Evolutionary conservation across 1,140 invertebrate species (phyloP).

Genomic region (Eupristina koningsbergeri): DNA sequence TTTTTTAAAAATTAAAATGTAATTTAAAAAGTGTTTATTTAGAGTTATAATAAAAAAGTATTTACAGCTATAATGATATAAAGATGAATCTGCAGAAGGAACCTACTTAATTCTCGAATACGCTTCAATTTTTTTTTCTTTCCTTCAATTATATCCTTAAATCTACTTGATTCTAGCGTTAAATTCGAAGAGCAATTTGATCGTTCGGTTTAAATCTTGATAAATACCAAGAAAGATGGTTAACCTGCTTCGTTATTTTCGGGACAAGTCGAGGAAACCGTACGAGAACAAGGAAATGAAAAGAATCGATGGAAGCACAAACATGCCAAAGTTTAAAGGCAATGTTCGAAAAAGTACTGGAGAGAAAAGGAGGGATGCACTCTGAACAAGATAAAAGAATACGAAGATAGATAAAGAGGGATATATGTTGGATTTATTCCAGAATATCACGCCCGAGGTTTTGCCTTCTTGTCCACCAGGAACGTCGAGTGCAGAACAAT

Average conservation of each 20-base stretch:
- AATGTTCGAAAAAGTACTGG: slow-evolving; percentile 33
- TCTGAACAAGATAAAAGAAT: slow-evolving; percentile 8
- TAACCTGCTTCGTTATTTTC: slow-evolving; percentile 47
- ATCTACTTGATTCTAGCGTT: slow-evolving; percentile 50
- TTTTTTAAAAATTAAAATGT: no score
- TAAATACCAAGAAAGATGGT: slow-evolving; percentile 47
- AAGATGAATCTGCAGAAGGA: slow-evolving; percentile 4
- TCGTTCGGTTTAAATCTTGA: slow-evolving; percentile 44
- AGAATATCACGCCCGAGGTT: slow-evolving; percentile 29
- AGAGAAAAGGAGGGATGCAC: slow-evolving; percentile 45
- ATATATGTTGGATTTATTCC: slow-evolving; percentile 35
- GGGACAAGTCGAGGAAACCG: neutral
- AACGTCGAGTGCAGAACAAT: slow-evolving; percentile 26
- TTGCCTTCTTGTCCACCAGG: neutral
- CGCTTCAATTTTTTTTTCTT: slow-evolving; percentile 32
- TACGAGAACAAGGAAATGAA: slow-evolving; percentile 11
- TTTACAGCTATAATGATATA: no score
- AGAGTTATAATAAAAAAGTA: no score
- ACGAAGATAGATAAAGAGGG: neutral
- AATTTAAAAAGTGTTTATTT: no score
- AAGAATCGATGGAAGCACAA: slow-evolving; percentile 6
- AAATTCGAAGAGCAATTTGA: slow-evolving; percentile 51
- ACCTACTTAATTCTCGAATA: slow-evolving; percentile 48
- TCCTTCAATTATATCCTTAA: neutral
- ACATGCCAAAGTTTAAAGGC: neutral